Percentiles rank a stretch among this genome's conserved stretches.
Conservation (phyloP, 2,113 vertebrate genomes). For the Marmota flaviventris region DNA sequence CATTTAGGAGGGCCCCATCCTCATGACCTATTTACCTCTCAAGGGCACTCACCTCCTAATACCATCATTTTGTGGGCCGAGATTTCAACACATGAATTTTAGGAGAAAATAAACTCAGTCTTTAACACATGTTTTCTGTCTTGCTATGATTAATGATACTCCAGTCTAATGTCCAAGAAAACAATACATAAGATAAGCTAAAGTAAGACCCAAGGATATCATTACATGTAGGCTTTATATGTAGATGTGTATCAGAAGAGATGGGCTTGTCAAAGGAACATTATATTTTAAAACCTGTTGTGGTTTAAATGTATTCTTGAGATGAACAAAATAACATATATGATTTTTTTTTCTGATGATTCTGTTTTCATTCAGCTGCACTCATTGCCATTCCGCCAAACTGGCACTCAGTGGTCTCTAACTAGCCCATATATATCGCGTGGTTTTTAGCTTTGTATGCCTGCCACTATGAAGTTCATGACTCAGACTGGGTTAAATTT, state of each 20-base stretch:
- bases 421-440: not conserved
- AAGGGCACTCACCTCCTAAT: not conserved
- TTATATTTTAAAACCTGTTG: not conserved
- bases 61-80: not conserved
- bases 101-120: no score
- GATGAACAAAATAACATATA: not conserved
- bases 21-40: not conserved
- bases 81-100: not conserved
- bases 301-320: not conserved
- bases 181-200: not conserved
- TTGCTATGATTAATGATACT: not conserved
- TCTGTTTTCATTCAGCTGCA: not conserved
- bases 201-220: not conserved
- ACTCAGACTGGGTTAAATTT: not conserved
- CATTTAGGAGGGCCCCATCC: fast-evolving
- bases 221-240: not conserved
- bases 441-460: fast-evolving
- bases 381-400: not conserved
- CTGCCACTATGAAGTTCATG: not conserved
- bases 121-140: not conserved
- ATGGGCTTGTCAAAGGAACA: not conserved
- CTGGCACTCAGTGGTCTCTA: not conserved
- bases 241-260: not conserved
- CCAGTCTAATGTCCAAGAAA: not conserved
- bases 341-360: not conserved